Evolutionary conservation across 2,888 invertebrate species (phyloP), one percentile per base, ranked within the genome.

Genomic region (Agonum fuliginosum): DNA sequence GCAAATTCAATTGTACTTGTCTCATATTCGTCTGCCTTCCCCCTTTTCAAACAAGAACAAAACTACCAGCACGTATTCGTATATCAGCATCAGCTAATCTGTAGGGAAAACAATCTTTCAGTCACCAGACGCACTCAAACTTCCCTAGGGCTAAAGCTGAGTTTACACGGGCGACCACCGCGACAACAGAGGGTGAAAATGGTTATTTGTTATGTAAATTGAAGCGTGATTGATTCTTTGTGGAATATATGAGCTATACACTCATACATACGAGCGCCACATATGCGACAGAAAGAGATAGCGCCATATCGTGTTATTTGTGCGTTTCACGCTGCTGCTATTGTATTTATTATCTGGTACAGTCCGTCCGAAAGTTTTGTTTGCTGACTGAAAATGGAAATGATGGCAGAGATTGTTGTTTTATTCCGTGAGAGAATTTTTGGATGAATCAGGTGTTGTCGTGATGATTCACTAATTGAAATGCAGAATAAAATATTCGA

Each of bases 191-290:
- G 30, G 62, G 27, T 24, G 37, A 27, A 62, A 62, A 62, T 62
- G 24, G n/a, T 27, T 62, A 14, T 62, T 62, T 62, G 62, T 62
- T 30, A 30, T 62, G 62, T 14, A 62, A 27, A 62, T 62, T 10
- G 30, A 62, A 27, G 14, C 27, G n/a, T 14, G 62, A 62, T 62
- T 62, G 62, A 62, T 62, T 62, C 27, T 24, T 37, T 37, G n/a
- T 37, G n/a, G 37, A 30, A 30, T n/a, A 24, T 24, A 48, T 17
- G 34, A 37, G n/a, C 8, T 2, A 37, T 12, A 3, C 4, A 10
- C 4, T 6, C 37, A n/a, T 30, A 62, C 27, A 62, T 27, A 58
- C 2, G 27, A 8, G 37, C 4, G 12, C 1, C n/a, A 37, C 3
- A 37, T 10, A 37, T n/a, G 37, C 10, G 0, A 8, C n/a, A 10